These are phyloP conservation scores for Pantherophis vulpinus DNA, from an alignment of 2,797 vertebrate species.

Conservation along the genomic window DNA sequence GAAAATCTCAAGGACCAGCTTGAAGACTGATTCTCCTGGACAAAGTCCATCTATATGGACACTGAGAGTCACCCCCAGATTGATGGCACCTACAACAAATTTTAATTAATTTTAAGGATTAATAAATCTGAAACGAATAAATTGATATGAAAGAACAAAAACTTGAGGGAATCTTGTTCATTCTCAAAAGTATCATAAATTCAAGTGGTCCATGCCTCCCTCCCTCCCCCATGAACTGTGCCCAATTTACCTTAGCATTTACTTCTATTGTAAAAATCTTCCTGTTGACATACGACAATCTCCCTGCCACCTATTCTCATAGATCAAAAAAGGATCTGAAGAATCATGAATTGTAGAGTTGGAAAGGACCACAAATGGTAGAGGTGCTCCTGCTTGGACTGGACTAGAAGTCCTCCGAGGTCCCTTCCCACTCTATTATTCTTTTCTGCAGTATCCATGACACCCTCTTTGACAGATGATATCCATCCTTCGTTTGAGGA, in stretches of 20 bases:
- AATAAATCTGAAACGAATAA: neutral
- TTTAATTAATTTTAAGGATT: neutral
- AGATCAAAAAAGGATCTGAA: neutral
- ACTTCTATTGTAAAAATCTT: neutral
- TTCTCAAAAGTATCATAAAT: neutral
- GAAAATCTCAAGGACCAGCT: neutral
- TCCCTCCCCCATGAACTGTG: neutral
- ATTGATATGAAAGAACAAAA: neutral
- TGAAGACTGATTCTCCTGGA: neutral
- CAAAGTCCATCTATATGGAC: neutral
- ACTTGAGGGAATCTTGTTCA: neutral
- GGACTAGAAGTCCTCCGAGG: neutral
- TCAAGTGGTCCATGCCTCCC: neutral
- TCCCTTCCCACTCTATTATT: neutral
- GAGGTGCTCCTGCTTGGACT: neutral
- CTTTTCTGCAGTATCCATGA: neutral
- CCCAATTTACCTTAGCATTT: neutral
- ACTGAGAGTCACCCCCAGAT: neutral
- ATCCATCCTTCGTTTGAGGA: neutral
- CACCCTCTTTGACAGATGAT: neutral
- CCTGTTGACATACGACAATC: neutral
- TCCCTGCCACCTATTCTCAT: neutral
- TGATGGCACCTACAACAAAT: neutral
- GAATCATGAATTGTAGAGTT: neutral
- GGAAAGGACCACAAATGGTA: neutral